phyloP scores from a whole-genome alignment of 64 coral and sea anemone genomes.

The Trachythela sp. region DNA sequence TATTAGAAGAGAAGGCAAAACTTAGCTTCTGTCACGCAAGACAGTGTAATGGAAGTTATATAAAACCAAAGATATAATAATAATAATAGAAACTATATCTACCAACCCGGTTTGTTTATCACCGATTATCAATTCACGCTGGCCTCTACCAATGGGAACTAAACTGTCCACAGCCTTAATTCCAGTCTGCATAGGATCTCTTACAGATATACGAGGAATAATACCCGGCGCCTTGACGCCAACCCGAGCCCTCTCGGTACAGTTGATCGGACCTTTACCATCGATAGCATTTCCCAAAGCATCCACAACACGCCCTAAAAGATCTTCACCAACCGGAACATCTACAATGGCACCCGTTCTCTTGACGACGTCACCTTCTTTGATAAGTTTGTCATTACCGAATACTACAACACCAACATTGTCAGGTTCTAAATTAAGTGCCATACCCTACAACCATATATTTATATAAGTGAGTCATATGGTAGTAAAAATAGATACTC shows the following conservation, averaged over 20 bases:
- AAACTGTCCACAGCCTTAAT: conserved; percentile 99
- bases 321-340: conserved; percentile 87
- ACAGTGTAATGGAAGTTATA: background rate
- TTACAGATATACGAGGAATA: conserved; percentile 96
- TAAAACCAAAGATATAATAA: background rate
- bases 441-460: conserved; percentile 68
- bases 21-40: no score
- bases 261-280: conserved; percentile 67
- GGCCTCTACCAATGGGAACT: conserved; percentile 98
- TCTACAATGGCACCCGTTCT: conserved; percentile 99
- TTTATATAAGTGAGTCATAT: background rate
- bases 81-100: background rate
- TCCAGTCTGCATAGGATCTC: conserved; percentile 98
- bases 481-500: background rate
- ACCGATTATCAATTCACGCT: conserved; percentile 97
- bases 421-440: conserved; percentile 97
- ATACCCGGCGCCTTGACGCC: conserved; percentile 97
- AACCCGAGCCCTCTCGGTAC: conserved; percentile 59
- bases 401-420: conserved; percentile 99
- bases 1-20: background rate
- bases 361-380: conserved; percentile 98
- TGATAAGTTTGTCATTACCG: conserved; percentile 99
- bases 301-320: conserved; percentile 95
- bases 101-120: conserved; percentile 98
- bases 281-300: conserved; percentile 96